Conservation (phyloP, 2,888 invertebrate species). For the Nyleta sp. region DNA sequence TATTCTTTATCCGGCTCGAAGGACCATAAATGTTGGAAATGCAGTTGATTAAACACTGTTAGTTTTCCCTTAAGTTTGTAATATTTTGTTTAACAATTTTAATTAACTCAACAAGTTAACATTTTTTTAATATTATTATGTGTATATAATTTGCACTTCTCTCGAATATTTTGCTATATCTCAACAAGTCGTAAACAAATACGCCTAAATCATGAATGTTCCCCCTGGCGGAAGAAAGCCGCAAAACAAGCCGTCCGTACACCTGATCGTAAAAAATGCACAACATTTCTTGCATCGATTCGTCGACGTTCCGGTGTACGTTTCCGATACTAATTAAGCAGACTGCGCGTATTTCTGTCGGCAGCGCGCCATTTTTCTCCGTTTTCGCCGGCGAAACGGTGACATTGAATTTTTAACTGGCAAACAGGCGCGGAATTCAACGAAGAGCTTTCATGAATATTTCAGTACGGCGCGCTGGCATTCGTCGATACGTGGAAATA, state of each 20-base stretch:
- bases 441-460: constrained; percentile 56
- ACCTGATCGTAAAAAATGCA: constrained; percentile 1
- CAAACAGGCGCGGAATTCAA: constrained; percentile 34
- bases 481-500: constrained; percentile 61
- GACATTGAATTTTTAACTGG: constrained; percentile 39
- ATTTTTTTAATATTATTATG: too few species aligned
- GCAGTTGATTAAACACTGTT: too few species aligned
- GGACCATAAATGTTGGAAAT: too few species aligned
- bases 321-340: constrained; percentile 39
- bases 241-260: neutral
- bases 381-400: constrained; percentile 5
- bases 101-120: too few species aligned
- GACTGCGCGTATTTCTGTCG: neutral
- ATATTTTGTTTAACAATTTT: too few species aligned
- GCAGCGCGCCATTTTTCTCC: neutral
- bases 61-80: too few species aligned
- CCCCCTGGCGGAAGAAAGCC: neutral
- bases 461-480: constrained; percentile 32
- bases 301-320: neutral
- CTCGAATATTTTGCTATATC: neutral
- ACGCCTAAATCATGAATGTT: neutral
- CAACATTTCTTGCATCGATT: neutral
- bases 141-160: too few species aligned
- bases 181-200: neutral
- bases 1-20: too few species aligned